These are phyloP conservation scores for Catocala fraxini DNA, from an alignment of 2,888 invertebrate genomes.

Conservation along the genomic window DNA sequence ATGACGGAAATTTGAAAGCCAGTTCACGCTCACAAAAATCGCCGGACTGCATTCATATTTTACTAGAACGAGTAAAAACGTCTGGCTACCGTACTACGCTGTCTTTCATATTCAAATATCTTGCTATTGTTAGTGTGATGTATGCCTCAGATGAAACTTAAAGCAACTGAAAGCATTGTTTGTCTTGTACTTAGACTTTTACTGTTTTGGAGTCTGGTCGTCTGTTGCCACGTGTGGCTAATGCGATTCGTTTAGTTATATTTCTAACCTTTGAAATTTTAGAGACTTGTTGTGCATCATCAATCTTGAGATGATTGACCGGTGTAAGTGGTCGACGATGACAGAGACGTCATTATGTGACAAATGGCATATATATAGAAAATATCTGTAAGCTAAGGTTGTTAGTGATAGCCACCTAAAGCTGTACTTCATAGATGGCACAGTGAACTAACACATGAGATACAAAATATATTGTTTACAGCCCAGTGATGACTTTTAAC, in stretches of 20 bases:
- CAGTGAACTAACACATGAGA: no score
- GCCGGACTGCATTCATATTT: constrained; percentile 50
- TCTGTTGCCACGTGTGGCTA: constrained; percentile 19
- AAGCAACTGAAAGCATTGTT: constrained; percentile 41
- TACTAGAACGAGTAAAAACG: constrained; percentile 61
- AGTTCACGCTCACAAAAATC: constrained; percentile 45
- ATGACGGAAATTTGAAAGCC: constrained; percentile 40
- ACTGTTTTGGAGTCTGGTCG: constrained; percentile 17
- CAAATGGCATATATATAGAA: no score
- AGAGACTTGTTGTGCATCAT: constrained; percentile 1
- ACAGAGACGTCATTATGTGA: no score
- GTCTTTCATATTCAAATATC: constrained; percentile 78
- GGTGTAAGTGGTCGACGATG: no score
- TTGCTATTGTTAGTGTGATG: constrained; percentile 67
- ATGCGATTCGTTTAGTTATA: constrained; percentile 12
- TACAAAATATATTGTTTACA: no score
- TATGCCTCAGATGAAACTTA: constrained; percentile 58
- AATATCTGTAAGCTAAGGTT: no score
- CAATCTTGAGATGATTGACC: constrained; percentile 4
- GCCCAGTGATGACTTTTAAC: no score
- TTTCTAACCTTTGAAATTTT: constrained; percentile 13
- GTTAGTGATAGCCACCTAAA: no score
- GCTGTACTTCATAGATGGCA: no score
- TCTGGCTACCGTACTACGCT: constrained; percentile 77
- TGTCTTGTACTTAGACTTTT: constrained; percentile 45